These are phyloP conservation scores for Halesus radiatus DNA, from an alignment of 1,140 invertebrate species.

Conservation along the genomic window DNA sequence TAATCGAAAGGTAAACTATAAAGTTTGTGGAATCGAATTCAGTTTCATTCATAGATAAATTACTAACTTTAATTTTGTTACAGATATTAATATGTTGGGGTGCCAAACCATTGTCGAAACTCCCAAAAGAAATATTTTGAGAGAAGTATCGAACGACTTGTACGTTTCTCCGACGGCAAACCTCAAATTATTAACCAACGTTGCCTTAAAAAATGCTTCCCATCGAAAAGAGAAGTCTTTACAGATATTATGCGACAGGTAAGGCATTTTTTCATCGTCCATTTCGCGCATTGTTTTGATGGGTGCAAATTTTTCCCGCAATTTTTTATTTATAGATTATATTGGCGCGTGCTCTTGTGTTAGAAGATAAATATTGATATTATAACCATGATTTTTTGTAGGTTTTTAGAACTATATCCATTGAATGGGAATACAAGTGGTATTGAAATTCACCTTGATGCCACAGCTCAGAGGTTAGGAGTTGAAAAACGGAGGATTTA, in stretches of 20 bases:
- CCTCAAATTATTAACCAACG: slow-evolving; percentile 72
- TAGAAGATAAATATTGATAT: background rate
- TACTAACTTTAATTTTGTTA: slow-evolving; percentile 28
- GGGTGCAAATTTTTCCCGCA: background rate
- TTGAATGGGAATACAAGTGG: slow-evolving; percentile 64
- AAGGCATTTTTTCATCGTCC: slow-evolving; percentile 49
- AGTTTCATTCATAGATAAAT: background rate
- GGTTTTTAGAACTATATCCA: slow-evolving; percentile 73
- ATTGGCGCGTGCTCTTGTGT: slow-evolving; percentile 11
- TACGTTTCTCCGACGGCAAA: slow-evolving; percentile 73
- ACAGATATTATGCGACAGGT: slow-evolving; percentile 74
- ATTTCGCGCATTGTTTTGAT: slow-evolving; percentile 19
- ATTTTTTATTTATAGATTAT: slow-evolving; percentile 30
- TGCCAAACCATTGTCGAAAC: slow-evolving; percentile 59
- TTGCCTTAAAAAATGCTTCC: slow-evolving; percentile 68
- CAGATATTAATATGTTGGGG: slow-evolving; percentile 42
- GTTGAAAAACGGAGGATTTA: slow-evolving; percentile 81
- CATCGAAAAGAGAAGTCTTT: slow-evolving; percentile 73
- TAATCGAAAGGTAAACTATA: background rate
- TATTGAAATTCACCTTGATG: slow-evolving; percentile 71
- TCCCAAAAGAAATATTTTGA: slow-evolving; percentile 70
- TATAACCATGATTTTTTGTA: slow-evolving; percentile 56
- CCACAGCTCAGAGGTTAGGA: slow-evolving; percentile 69
- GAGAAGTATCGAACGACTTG: slow-evolving; percentile 70
- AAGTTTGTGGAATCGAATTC: background rate